A percentile compares a stretch with the other conserved stretches of the same genome.
phyloP scores from a whole-genome alignment of 1,140 invertebrate species.

The Littorina saxatilis region DNA sequence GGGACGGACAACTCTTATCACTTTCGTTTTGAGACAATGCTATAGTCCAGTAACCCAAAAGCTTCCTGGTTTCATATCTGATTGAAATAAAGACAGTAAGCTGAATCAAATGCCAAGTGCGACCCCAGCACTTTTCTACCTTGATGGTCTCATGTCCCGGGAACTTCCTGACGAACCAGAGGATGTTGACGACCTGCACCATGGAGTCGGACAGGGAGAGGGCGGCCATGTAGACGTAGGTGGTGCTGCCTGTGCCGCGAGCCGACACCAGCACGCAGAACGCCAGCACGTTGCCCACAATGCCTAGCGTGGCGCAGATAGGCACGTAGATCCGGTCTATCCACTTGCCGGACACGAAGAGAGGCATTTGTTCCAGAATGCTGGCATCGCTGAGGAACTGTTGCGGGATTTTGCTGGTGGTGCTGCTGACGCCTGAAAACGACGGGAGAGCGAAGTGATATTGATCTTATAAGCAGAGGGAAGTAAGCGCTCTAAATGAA shows the following conservation, averaged over 20 bases:
- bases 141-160: no score
- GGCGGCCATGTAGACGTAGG: constrained; percentile 33
- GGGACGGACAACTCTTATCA: no score
- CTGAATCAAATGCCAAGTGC: neutral
- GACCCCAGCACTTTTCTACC: neutral
- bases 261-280: constrained; percentile 53
- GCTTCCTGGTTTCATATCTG: neutral
- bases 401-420: no score
- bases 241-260: constrained; percentile 35
- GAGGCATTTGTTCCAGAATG: no score
- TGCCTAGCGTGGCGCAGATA: constrained; percentile 54
- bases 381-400: no score
- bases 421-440: no score
- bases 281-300: constrained; percentile 55
- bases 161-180: constrained; percentile 17
- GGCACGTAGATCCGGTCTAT: constrained; percentile 39
- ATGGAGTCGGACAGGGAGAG: constrained; percentile 14
- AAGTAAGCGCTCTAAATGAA: no score
- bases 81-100: neutral
- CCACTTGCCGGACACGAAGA: no score
- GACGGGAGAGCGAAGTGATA: no score
- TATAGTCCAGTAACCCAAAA: neutral
- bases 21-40: no score
- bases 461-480: no score
- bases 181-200: constrained; percentile 6